A percentile compares a stretch with the other conserved stretches of the same genome.
Evolutionary conservation across 1,140 invertebrate genomes (phyloP).

Genomic region (Drepana arcuata): DNA sequence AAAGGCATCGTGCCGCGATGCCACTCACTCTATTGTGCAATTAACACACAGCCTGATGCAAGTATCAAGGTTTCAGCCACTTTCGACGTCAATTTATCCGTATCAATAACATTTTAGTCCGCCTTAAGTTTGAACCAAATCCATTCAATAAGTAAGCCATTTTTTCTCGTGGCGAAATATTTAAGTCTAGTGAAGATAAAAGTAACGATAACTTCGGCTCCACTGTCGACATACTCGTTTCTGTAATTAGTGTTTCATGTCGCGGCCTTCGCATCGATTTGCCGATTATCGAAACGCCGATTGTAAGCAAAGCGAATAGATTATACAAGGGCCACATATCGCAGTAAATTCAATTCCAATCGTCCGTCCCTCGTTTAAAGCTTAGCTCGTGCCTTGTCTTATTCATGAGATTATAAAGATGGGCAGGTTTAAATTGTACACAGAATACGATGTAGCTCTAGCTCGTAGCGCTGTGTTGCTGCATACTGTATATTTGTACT

Average conservation of each 20-base stretch:
- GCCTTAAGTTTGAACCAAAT: conserved; percentile 31
- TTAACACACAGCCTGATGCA: conserved; percentile 6
- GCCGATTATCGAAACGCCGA: conserved; percentile 6
- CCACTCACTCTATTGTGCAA: conserved; percentile 20
- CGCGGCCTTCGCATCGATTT: conserved; percentile 8
- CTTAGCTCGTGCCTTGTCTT: conserved; percentile 12
- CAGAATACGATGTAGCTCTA: too few species aligned
- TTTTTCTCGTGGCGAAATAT: conserved; percentile 33
- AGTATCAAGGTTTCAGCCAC: conserved; percentile 11
- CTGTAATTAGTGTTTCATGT: too few species aligned
- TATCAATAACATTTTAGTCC: conserved; percentile 2
- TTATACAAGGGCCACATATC: conserved; percentile 6
- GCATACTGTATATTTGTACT: too few species aligned
- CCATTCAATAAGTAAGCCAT: conserved; percentile 47
- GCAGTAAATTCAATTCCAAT: conserved; percentile 13
- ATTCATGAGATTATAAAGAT: conserved; percentile 17
- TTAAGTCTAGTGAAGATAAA: too few species aligned
- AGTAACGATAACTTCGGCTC: too few species aligned
- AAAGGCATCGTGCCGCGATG: too few species aligned
- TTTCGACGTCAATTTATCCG: conserved; percentile 1
- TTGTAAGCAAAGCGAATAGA: conserved; percentile 8
- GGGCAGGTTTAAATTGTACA: conserved; percentile 4
- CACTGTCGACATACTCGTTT: too few species aligned
- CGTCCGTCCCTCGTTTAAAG: conserved; percentile 9
- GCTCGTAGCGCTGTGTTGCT: too few species aligned